Base-by-base conservation (phyloP, 2,797 vertebrate species). In the Cossypha dichroa region DNA sequence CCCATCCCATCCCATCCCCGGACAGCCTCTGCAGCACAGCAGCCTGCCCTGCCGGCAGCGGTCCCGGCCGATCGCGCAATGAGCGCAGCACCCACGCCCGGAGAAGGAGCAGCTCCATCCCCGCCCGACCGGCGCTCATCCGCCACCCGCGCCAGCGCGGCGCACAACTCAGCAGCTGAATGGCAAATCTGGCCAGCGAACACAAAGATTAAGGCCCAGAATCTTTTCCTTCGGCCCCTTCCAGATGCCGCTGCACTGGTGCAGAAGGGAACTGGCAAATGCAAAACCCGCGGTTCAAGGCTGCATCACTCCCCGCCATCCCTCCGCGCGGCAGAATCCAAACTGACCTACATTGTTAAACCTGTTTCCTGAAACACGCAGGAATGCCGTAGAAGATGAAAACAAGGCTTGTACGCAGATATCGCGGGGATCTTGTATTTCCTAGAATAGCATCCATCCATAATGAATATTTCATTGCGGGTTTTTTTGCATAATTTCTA, bases 311-410 rank as follows among this genome's bases (percentile, higher is more conserved):
- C 51, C 63, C 73, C 64, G 85, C 67, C 60, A 18, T 73, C 78
- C 68, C 73, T 82, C 85, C 88, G 76, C 19, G 67, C 81, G 51
- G 72, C 77, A 94, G 60, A 89, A 33, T 74, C 64, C 69, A 80
- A 92, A 91, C 66, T 86, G 94, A 68, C 54, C 93, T 66, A 62
- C 18, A 7, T 7, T 68, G 60, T 96, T 88, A 84, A 92, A 73
- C 3, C 21, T 88, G 69, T 15, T 88, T 93, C 66, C 88, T 52
- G 66, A 84, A 80, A 34, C 5, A 93, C 25, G 66, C 67, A 60
- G 84, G 31, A 95, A 86, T 67, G 63, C 56, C 40, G 54, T 12
- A 83, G 14, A 93, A 95, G 46, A 87, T 81, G 10, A 51, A 88
- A 79, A 64, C 51, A 66, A 78, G 20, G 60, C 48, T 40, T 68